A percentile compares a stretch with the other conserved stretches of the same genome.
Conservation (phyloP, 2,888 invertebrate genomes). For the Sthenelais limicola region DNA sequence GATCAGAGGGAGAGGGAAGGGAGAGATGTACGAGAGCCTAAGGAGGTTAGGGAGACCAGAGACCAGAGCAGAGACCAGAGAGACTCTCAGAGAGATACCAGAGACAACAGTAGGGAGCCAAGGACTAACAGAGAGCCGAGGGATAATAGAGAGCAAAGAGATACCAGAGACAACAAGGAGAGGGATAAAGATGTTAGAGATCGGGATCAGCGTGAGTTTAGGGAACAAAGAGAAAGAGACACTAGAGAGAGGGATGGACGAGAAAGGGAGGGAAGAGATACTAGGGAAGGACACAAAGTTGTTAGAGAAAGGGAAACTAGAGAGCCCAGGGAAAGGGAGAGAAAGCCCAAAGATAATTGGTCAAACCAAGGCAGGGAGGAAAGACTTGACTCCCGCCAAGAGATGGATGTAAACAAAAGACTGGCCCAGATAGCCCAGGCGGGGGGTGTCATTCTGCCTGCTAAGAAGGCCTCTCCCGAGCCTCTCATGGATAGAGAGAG, state of each 20-base stretch:
- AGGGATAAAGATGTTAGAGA: no score
- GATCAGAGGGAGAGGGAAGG: not conserved
- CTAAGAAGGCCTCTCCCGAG: not conserved
- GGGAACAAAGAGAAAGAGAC: no score
- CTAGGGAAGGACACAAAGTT: not conserved
- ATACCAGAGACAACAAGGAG: no score
- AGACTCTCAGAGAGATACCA: no score
- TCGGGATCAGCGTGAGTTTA: not conserved
- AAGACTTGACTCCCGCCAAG: no score
- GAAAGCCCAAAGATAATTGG: no score
- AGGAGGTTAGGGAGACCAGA: not conserved
- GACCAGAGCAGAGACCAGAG: not conserved
- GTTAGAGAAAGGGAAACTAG: not conserved
- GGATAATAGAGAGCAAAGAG: no score
- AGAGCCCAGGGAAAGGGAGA: no score
- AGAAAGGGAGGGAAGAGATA: not conserved
- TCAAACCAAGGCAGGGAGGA: no score
- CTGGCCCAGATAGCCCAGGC: slow-evolving; percentile 14
- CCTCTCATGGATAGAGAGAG: not conserved
- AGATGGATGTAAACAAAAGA: slow-evolving; percentile 5
- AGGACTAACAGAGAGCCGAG: no score
- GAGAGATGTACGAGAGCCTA: not conserved
- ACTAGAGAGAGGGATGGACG: not conserved
- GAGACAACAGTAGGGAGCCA: no score
- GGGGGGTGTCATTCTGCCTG: not conserved